Percentiles rank a stretch among this genome's conserved stretches.
These are phyloP conservation scores for Anoplopoma fimbria DNA, from an alignment of 2,113 vertebrate genomes.

Conservation along the genomic window DNA sequence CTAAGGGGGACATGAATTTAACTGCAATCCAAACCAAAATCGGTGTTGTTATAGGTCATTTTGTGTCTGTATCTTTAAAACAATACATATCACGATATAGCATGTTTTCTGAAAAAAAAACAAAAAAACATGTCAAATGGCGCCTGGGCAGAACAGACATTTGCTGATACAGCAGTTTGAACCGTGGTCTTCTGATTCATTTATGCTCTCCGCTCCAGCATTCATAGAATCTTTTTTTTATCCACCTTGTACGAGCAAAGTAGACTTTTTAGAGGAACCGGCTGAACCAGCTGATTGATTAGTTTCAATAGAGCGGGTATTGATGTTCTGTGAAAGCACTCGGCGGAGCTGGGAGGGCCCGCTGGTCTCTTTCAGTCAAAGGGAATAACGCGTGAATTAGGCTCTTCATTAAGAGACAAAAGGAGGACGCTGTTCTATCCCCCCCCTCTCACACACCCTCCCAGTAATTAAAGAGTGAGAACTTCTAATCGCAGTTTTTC, in stretches of 20 bases:
- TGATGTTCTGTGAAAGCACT: too few species aligned
- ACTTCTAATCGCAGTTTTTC: slow-evolving; percentile 66
- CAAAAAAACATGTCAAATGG: background rate
- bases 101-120: too few species aligned
- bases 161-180: slow-evolving; percentile 40
- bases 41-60: too few species aligned
- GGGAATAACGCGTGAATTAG: slow-evolving; percentile 46
- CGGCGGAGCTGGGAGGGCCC: too few species aligned
- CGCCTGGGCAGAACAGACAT: background rate
- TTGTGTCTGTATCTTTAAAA: too few species aligned
- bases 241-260: slow-evolving; percentile 27
- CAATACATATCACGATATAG: too few species aligned
- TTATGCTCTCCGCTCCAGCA: slow-evolving; percentile 14
- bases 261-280: slow-evolving; percentile 36
- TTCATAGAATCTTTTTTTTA: slow-evolving; percentile 4
- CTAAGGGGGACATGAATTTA: too few species aligned
- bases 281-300: slow-evolving; percentile 60
- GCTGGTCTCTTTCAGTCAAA: slow-evolving; percentile 36
- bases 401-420: slow-evolving; percentile 55
- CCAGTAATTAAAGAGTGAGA: slow-evolving; percentile 69
- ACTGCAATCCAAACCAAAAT: too few species aligned
- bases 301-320: slow-evolving; percentile 44
- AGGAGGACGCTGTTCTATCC: slow-evolving; percentile 4
- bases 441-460: slow-evolving; percentile 24
- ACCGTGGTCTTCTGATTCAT: too few species aligned